Evolutionary conservation across 2,797 vertebrate species (phyloP), one percentile per base, ranked within the genome.

Genomic region (Poliocrania exsul): DNA sequence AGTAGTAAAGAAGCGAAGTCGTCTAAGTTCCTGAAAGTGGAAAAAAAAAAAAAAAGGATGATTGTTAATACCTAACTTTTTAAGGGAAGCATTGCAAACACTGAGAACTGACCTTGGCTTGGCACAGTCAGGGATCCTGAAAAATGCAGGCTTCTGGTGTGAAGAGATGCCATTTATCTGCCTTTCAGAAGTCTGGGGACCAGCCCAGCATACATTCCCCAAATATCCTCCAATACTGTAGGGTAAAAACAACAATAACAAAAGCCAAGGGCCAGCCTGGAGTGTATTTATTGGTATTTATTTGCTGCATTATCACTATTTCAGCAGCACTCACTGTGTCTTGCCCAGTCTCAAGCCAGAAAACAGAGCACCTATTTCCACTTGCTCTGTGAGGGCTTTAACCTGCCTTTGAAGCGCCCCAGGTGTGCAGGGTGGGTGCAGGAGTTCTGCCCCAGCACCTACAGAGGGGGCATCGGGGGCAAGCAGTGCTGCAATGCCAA

Each of bases 391-490:
- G 21, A 50, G 26, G 21, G 35, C n/a, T 44, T 66, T 28, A 66
- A 5, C 35, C 3, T 4, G 17, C 37, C 25, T 58, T 81, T 74
- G 19, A 66, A 81, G 28, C 7, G 28, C 23, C 7, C 2, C 12
- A 37, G 5, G 16, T 44, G 19, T 75, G 24, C 23, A 24, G 57
- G 57, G 14, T 69, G 20, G 46, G n/a, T 57, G 19, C 26, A 42
- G 11, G 26, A 46, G 17, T 42, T 81, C 31, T 82, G 38, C 66
- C 46, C 44, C 60, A 58, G 49, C 2, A 0, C 54, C 0, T 0
- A 31, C 16, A n/a, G 35, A 28, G 31, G 14, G 18, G 20, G 16
- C 26, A 47, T 18, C 26, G 9, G 21, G 35, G 47, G 6, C 57
- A 58, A 33, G 61, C 31, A 26, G 11, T 53, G 65, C 7, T 57